These are phyloP conservation scores for Conchocele bisecta DNA, from an alignment of 2,888 invertebrate species.

Conservation along the genomic window DNA sequence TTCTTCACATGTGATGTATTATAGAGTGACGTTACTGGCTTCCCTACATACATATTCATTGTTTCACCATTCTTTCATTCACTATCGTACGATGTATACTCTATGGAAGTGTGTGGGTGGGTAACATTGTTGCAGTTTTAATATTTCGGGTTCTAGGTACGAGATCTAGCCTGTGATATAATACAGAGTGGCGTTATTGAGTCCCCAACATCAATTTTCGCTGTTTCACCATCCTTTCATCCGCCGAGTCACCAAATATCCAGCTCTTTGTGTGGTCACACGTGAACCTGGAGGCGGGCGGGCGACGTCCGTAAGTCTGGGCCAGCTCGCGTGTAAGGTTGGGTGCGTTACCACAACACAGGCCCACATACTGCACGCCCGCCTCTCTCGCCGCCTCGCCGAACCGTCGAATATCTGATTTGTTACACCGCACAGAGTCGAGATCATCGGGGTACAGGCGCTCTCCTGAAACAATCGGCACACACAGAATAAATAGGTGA, in stretches of 20 bases:
- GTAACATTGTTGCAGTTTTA: no score
- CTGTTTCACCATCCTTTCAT: conserved; percentile 33
- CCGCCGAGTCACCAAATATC: conserved; percentile 38
- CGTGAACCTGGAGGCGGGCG: conserved; percentile 65
- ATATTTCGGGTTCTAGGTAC: no score
- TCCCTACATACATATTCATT: no score
- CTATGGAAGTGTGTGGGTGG: no score
- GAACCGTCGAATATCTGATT: conserved; percentile 68
- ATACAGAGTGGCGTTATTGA: no score
- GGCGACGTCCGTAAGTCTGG: conserved; percentile 68
- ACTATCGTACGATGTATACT: no score
- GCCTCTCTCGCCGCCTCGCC: conserved; percentile 67
- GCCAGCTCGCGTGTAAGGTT: conserved; percentile 70
- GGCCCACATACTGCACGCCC: conserved; percentile 75
- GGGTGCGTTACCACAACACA: conserved; percentile 77
- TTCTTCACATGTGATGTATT: no score
- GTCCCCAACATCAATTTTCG: no score
- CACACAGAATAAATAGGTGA: no score
- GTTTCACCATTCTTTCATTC: no score
- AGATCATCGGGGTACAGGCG: conserved; percentile 58
- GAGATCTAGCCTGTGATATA: no score
- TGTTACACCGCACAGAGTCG: conserved; percentile 57
- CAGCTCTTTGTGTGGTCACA: conserved; percentile 41
- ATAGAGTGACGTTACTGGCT: no score
- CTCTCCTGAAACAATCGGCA: conserved; percentile 68